Percentiles rank a stretch among this genome's conserved stretches.
Evolutionary conservation across 2,113 vertebrate genomes (phyloP).

Genomic region (Zosterops pallidus): DNA sequence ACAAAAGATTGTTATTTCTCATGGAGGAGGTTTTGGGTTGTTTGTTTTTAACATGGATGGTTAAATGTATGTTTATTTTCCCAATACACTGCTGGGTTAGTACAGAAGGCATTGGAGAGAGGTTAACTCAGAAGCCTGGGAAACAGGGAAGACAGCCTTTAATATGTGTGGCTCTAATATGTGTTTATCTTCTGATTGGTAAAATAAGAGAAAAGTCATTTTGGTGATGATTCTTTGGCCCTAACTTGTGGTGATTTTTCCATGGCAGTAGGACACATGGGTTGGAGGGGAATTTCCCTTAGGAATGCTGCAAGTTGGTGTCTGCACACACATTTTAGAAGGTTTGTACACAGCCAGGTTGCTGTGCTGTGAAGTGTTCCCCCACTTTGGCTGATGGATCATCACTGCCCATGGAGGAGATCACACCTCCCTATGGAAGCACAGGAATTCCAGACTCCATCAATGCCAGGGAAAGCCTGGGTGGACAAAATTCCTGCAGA

Average conservation of each 20-base stretch:
- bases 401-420: background rate
- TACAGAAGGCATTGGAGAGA: background rate
- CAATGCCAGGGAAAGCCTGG: accelerated
- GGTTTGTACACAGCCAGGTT: background rate
- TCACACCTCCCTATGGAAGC: background rate
- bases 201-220: background rate
- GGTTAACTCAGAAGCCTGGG: background rate
- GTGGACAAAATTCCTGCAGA: background rate
- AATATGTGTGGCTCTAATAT: background rate
- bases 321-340: background rate
- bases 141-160: background rate
- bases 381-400: accelerated
- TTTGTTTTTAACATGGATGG: background rate
- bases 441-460: background rate
- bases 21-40: background rate
- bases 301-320: background rate
- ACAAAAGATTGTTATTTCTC: background rate
- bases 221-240: accelerated
- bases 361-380: background rate
- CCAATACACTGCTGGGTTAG: background rate
- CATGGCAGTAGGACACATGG: accelerated
- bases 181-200: background rate
- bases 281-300: background rate
- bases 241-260: background rate
- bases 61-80: constrained; percentile 2